phyloP scores from a whole-genome alignment of 2,113 vertebrate genomes.

The Pteropus alecto region DNA sequence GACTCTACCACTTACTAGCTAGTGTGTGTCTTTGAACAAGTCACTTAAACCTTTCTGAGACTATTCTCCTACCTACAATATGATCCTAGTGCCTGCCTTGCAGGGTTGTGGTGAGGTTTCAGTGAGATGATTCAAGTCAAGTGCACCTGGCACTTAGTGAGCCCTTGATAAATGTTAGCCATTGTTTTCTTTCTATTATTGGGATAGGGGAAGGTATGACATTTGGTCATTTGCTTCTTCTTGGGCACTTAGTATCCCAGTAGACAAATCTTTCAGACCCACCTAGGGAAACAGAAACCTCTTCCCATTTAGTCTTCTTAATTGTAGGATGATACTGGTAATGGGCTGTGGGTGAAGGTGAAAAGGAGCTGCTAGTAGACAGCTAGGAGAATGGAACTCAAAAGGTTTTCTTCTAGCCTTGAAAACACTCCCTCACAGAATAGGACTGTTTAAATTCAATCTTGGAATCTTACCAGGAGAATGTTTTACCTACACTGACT shows the following conservation, averaged over 20 bases:
- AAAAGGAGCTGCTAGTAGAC: background rate
- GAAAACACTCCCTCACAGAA: slow-evolving; percentile 6
- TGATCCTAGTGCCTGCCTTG: background rate
- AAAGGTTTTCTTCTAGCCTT: background rate
- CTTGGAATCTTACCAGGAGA: slow-evolving; percentile 39
- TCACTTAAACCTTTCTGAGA: background rate
- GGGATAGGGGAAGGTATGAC: background rate
- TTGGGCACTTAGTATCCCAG: background rate
- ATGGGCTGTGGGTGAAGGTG: background rate
- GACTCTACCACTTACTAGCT: background rate
- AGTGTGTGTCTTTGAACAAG: background rate
- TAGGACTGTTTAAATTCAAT: background rate
- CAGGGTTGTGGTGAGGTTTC: background rate
- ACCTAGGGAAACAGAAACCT: background rate
- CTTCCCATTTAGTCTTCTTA: background rate
- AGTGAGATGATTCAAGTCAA: background rate
- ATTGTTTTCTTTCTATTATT: background rate
- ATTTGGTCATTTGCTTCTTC: background rate
- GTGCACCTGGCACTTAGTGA: background rate
- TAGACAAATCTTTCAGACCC: background rate
- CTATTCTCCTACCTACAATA: background rate
- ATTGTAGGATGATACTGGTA: background rate
- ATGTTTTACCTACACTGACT: slow-evolving; percentile 19
- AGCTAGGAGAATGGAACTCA: background rate
- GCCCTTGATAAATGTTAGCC: background rate